Conservation (phyloP, 2,888 invertebrate species). For the Sericinus montela region DNA sequence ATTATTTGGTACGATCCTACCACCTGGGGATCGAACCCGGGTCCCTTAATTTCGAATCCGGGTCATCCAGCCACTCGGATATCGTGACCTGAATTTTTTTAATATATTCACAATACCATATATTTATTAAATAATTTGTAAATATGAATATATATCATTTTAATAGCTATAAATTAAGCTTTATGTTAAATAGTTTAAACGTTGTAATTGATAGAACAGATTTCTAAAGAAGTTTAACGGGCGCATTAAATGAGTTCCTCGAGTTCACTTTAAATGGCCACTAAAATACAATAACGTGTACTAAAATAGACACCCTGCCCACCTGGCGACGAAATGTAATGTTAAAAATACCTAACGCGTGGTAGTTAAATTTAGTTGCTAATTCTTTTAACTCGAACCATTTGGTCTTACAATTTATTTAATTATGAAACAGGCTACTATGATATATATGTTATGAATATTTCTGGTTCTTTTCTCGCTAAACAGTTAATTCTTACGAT, state of each 20-base stretch:
- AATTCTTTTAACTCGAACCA: background rate
- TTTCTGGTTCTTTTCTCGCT: too few species aligned
- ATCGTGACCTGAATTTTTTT: too few species aligned
- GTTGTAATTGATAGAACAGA: background rate
- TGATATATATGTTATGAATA: too few species aligned
- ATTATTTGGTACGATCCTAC: too few species aligned
- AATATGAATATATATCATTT: too few species aligned
- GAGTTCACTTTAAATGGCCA: conserved; percentile 9
- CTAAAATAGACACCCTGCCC: conserved; percentile 8
- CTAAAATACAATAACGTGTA: conserved; percentile 14
- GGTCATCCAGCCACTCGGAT: too few species aligned
- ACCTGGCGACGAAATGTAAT: conserved; percentile 5
- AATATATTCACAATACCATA: too few species aligned
- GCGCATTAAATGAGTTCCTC: conserved; percentile 9
- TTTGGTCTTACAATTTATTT: background rate
- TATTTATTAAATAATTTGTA: too few species aligned
- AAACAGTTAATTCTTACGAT: too few species aligned
- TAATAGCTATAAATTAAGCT: background rate
- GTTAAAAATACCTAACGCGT: conserved; percentile 6
- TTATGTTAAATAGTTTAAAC: background rate
- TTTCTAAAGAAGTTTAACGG: conserved; percentile 13
- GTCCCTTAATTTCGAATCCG: too few species aligned
- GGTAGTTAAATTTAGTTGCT: background rate
- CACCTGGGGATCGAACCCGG: too few species aligned
- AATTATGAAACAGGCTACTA: too few species aligned